A percentile compares a stretch with the other conserved stretches of the same genome.
Conservation (phyloP, 2,113 vertebrate genomes). For the Clarias magur region DNA sequence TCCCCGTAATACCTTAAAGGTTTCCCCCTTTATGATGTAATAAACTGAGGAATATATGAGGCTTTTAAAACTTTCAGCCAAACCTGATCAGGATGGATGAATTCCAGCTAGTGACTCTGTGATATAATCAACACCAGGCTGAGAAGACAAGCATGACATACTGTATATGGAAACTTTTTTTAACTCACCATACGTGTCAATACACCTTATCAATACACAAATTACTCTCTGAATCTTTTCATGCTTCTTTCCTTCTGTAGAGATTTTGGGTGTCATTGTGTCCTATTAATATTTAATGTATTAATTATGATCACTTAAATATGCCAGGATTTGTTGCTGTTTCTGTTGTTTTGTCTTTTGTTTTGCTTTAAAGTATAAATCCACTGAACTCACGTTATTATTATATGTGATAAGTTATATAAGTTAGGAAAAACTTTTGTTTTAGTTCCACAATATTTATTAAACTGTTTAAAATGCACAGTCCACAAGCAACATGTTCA, state of each 20-base stretch:
- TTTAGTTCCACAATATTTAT: background rate
- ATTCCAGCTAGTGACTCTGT: conserved; percentile 42
- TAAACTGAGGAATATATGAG: conserved; percentile 56
- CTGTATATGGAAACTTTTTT: background rate
- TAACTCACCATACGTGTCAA: background rate
- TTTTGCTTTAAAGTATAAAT: background rate
- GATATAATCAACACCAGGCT: conserved; percentile 28
- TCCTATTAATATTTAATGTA: background rate
- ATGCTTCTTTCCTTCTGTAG: background rate
- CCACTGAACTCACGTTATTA: background rate
- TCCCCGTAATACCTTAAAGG: conserved; percentile 44
- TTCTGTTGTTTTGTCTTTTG: background rate
- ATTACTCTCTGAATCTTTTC: background rate
- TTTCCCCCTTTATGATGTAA: conserved; percentile 50
- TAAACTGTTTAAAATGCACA: background rate
- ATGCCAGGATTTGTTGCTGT: no score
- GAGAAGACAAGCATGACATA: conserved; percentile 14
- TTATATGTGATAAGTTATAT: no score
- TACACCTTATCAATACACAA: background rate
- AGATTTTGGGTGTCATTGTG: background rate
- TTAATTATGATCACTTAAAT: background rate
- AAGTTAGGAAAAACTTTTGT: background rate
- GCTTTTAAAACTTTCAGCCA: conserved; percentile 37
- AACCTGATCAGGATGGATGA: conserved; percentile 50
- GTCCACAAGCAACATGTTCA: background rate